These are phyloP conservation scores for Protaetia brevitarsis DNA, from an alignment of 1,140 invertebrate genomes.

Conservation along the genomic window DNA sequence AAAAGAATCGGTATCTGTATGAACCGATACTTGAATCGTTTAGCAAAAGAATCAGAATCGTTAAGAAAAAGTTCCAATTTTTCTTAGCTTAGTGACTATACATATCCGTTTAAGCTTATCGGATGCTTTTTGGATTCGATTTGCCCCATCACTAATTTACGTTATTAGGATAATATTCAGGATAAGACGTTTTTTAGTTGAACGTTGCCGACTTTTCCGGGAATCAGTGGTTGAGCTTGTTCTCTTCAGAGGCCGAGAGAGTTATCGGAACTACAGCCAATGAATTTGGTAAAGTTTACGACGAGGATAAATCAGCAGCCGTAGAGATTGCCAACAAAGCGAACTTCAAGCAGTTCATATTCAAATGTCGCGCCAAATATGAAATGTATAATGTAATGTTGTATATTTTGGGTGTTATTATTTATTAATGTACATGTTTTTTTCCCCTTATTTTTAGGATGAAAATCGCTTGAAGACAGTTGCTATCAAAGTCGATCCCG, in stretches of 20 bases:
- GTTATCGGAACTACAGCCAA: conserved; percentile 74
- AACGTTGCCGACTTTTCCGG: conserved; percentile 79
- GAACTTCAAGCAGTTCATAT: conserved; percentile 75
- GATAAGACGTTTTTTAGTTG: conserved; percentile 57
- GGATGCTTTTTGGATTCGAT: too few relatives aligned
- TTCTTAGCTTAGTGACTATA: too few relatives aligned
- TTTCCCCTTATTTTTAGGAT: conserved; percentile 69
- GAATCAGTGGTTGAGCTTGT: conserved; percentile 84
- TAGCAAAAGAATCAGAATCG: too few relatives aligned
- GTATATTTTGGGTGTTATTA: conserved; percentile 2
- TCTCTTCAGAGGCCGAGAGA: conserved; percentile 81
- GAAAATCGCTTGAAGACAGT: conserved; percentile 77
- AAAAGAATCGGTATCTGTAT: too few relatives aligned
- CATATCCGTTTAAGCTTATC: background rate
- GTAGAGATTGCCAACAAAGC: conserved; percentile 66
- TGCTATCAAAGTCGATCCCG: conserved; percentile 61
- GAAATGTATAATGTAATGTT: conserved; percentile 81
- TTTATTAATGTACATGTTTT: conserved; percentile 29
- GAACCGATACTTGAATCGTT: too few relatives aligned
- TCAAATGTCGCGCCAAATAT: conserved; percentile 80
- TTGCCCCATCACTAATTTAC: too few relatives aligned
- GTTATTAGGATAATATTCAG: too few relatives aligned
- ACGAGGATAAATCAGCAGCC: conserved; percentile 60
- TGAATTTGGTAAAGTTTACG: conserved; percentile 69
- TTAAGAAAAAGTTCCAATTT: too few relatives aligned